Evolutionary conservation across 2,113 vertebrate species (phyloP).

Genomic region (Mugil cephalus): DNA sequence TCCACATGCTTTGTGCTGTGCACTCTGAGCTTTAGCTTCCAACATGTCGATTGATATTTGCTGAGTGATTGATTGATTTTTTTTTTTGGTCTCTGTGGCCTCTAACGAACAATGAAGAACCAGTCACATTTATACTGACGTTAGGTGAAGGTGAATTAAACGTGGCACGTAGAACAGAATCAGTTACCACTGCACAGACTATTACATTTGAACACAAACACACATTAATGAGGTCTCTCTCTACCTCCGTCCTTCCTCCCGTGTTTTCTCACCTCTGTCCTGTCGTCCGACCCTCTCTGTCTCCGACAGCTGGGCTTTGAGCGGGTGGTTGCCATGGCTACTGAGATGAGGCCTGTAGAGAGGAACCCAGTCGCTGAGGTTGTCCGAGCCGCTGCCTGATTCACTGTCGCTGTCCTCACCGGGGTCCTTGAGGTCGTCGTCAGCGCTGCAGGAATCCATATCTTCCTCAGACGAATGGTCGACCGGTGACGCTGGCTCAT

Average conservation of each 20-base stretch:
- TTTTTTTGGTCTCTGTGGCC: background rate
- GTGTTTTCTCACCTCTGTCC: constrained; percentile 70
- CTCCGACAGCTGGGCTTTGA: constrained; percentile 56
- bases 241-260: constrained; percentile 3
- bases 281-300: constrained; percentile 34
- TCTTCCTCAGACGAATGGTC: constrained; percentile 68
- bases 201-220: background rate
- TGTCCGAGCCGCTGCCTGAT: constrained; percentile 66
- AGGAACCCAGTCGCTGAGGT: constrained; percentile 54
- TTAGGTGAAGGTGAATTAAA: background rate
- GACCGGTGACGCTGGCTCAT: constrained; percentile 6
- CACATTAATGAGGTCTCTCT: background rate
- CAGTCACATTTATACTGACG: background rate
- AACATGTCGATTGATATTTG: no score
- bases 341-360: constrained; percentile 63
- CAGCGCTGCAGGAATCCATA: constrained; percentile 54
- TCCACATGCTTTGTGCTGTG: no score
- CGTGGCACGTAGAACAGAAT: no score
- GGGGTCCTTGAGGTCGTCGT: constrained; percentile 66
- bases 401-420: constrained; percentile 70
- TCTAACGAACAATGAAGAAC: background rate
- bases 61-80: background rate
- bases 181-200: no score
- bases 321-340: constrained; percentile 61
- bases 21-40: no score